Evolutionary conservation across 2,113 vertebrate genomes (phyloP).

Genomic region (Neopipo cinnamomea): DNA sequence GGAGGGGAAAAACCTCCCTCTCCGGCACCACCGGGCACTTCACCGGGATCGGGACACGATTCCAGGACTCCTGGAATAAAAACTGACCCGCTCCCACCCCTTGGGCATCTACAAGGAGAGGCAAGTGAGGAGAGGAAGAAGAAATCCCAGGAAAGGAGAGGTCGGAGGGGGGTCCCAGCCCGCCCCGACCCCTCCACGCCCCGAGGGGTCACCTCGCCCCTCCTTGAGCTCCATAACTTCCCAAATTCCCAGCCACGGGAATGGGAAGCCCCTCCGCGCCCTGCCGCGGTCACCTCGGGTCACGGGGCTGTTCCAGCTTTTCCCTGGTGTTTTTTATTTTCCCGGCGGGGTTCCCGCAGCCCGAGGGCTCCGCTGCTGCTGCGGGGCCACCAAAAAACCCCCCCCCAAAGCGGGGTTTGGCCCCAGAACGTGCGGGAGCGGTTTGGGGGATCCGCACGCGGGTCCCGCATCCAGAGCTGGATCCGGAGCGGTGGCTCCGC

Average conservation of each 20-base stretch:
- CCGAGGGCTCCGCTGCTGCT: background rate
- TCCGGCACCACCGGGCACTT: accelerated
- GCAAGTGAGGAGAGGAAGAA: accelerated
- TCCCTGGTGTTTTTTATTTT: background rate
- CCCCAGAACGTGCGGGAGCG: background rate
- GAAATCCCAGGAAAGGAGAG: accelerated
- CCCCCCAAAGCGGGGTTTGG: background rate
- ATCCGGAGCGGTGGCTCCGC: background rate
- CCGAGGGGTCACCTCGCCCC: background rate
- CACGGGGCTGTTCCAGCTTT: background rate
- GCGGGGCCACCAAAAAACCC: background rate
- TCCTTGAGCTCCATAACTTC: background rate
- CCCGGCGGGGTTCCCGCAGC: background rate
- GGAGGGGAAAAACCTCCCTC: background rate
- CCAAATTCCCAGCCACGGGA: background rate
- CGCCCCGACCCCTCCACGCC: accelerated
- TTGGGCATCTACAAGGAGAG: too few species aligned
- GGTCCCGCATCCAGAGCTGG: background rate
- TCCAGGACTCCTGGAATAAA: background rate
- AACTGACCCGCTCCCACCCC: accelerated
- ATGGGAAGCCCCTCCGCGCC: accelerated
- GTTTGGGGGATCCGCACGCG: background rate
- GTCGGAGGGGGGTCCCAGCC: background rate
- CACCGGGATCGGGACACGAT: accelerated
- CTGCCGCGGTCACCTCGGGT: background rate